phyloP scores from a whole-genome alignment of 2,797 vertebrate genomes.

The Notolabrus celidotus region DNA sequence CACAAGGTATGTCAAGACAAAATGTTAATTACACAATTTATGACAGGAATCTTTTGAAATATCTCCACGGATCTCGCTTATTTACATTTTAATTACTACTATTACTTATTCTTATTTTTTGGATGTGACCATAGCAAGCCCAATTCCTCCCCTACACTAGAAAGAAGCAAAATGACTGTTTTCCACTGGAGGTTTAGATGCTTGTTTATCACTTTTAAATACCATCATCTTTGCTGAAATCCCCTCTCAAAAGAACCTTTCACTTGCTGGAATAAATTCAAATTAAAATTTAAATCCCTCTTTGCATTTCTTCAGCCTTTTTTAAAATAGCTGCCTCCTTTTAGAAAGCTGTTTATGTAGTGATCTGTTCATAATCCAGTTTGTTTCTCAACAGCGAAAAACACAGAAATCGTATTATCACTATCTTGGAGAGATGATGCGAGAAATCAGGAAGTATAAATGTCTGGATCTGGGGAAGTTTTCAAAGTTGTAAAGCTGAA shows the following conservation, averaged over 20 bases:
- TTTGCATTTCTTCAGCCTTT: conserved; percentile 92
- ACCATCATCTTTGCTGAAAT: conserved; percentile 92
- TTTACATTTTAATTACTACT: conserved; percentile 87
- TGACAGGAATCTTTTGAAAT: conserved; percentile 76
- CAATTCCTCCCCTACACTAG: conserved; percentile 84
- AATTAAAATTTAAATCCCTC: conserved; percentile 94
- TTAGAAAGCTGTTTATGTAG: conserved; percentile 94
- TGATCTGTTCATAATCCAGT: conserved; percentile 93
- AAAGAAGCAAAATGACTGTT: conserved; percentile 86
- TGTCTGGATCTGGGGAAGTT: conserved; percentile 87
- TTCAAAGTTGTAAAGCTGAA: conserved; percentile 85
- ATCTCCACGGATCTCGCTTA: conserved; percentile 79
- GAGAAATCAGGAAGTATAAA: conserved; percentile 89
- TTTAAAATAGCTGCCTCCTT: conserved; percentile 93
- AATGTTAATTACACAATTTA: conserved; percentile 79
- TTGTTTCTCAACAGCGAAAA: conserved; percentile 92
- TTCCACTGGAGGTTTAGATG: conserved; percentile 90
- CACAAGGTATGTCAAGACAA: conserved; percentile 77
- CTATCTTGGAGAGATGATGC: conserved; percentile 91
- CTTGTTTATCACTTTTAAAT: conserved; percentile 94
- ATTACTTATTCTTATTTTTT: conserved; percentile 85
- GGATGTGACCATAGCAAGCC: conserved; percentile 85
- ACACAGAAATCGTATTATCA: conserved; percentile 92
- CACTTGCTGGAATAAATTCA: conserved; percentile 94
- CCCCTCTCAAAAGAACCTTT: conserved; percentile 93